Base-by-base conservation (phyloP, 2,888 invertebrate genomes). In the Megamerina dolium region DNA sequence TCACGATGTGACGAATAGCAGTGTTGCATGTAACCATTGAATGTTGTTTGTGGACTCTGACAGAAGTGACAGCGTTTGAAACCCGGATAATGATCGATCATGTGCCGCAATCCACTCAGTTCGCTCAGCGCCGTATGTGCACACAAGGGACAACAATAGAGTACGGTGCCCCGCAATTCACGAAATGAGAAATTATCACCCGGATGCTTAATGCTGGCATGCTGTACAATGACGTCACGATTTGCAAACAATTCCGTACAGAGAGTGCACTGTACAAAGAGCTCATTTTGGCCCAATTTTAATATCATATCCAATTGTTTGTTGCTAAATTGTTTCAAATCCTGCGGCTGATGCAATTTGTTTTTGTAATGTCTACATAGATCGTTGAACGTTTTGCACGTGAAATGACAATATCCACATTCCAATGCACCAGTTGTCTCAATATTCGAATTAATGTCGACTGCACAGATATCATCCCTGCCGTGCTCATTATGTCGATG, bases 91-190 rank as follows among this genome's bases (percentile, higher is more conserved):
- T 68, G 68, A 44, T 64, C 61, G 12, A 65, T 47, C 57, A 75
- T 73, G 43, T 78, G 79, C 0, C 59, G 60, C 20, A 67, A 46
- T 18, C 74, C 57, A 0, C 60, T 54, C 14, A 53, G 31, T n/a
- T 73, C 53, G 4, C 66, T 57, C 1, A 59, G 52, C 0, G 71
- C 61, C 1, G 75, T 60, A 3, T 54, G 63, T 8, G 61, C 50
- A 46, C 79, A 79, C 8, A 64, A 57, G 12, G 68, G 64, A 48
- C 79, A 79, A 44, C 74, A 74, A 9, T 72, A 65, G 0, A 76
- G 73, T 0, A 74, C 53, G 0, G 64, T 59, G 1, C 73, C 48
- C 4, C 30, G 48, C 3, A 66, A 18, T 26, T 54, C 50, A 4
- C 57, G 58, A 32, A 59, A 65, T 16, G 59, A 54, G 39, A 63